phyloP scores from a whole-genome alignment of 1,140 invertebrate species.

The Macrobrachium nipponense region DNA sequence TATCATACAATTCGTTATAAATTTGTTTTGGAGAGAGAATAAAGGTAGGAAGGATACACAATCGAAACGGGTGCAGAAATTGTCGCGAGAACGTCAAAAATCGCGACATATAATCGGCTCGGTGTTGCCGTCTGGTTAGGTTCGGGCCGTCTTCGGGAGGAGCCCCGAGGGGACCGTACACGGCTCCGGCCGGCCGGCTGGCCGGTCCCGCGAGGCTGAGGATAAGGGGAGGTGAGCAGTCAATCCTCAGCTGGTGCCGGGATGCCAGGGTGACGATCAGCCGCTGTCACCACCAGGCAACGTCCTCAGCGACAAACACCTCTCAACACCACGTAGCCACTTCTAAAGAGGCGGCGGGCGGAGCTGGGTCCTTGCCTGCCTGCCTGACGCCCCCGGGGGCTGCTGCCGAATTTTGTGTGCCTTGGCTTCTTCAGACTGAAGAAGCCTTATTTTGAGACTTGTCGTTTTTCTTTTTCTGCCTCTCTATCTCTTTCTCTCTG shows the following conservation, averaged over 20 bases:
- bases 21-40: not conserved
- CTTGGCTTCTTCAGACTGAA: too few relatives aligned
- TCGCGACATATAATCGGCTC: not conserved
- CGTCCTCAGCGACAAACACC: not conserved
- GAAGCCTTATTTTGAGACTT: too few relatives aligned
- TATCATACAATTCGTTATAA: not conserved
- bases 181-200: not conserved
- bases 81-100: not conserved
- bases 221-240: constrained; percentile 35
- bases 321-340: not conserved
- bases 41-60: not conserved
- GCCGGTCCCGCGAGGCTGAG: constrained; percentile 31
- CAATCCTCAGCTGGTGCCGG: constrained; percentile 46
- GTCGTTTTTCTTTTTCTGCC: too few relatives aligned
- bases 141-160: not conserved
- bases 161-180: not conserved
- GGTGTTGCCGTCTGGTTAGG: constrained; percentile 34
- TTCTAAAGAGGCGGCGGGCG: not conserved
- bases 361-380: not conserved
- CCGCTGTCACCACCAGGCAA: constrained; percentile 36
- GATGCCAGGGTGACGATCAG: constrained; percentile 22
- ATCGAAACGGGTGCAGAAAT: too few relatives aligned
- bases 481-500: too few relatives aligned
- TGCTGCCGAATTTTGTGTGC: too few relatives aligned
- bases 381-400: not conserved